These are phyloP conservation scores for Parnassius mnemosyne DNA, from an alignment of 2,888 invertebrate species.

Conservation along the genomic window DNA sequence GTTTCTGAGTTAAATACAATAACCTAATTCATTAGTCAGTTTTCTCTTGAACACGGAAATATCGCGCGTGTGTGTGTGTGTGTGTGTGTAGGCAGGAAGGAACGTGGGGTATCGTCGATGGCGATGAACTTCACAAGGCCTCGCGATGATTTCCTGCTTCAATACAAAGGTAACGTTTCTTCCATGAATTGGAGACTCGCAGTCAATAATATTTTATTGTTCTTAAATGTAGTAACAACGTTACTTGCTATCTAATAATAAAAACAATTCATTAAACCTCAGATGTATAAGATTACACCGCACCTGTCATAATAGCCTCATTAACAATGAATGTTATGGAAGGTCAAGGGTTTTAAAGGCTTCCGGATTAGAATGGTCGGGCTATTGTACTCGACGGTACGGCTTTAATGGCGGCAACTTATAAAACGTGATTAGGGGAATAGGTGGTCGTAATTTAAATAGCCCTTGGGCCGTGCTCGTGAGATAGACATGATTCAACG, in stretches of 20 bases:
- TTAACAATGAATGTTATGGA: slow-evolving; percentile 26
- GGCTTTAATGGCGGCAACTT: slow-evolving; percentile 17
- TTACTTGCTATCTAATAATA: slow-evolving; percentile 19
- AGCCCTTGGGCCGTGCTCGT: slow-evolving; percentile 12
- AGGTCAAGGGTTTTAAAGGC: slow-evolving; percentile 25
- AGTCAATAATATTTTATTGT: slow-evolving; percentile 22
- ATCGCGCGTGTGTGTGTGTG: slow-evolving; percentile 27
- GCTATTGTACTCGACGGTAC: slow-evolving; percentile 18
- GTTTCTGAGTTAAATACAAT: not conserved
- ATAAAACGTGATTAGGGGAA: slow-evolving; percentile 25
- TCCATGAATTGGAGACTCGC: slow-evolving; percentile 13
- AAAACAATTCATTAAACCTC: slow-evolving; percentile 24
- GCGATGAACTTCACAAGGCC: slow-evolving; percentile 68
- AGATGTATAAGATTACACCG: slow-evolving; percentile 27
- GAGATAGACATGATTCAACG: slow-evolving; percentile 12
- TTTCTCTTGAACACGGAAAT: slow-evolving; percentile 65
- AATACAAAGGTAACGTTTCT: slow-evolving; percentile 31
- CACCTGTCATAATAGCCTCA: slow-evolving; percentile 28
- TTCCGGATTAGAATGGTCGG: slow-evolving; percentile 25
- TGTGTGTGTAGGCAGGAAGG: slow-evolving; percentile 33
- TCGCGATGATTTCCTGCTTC: slow-evolving; percentile 56
- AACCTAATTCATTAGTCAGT: slow-evolving; percentile 56
- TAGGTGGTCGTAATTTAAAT: slow-evolving; percentile 16
- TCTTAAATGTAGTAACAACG: slow-evolving; percentile 17
- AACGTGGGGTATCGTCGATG: slow-evolving; percentile 32